Evolutionary conservation across 2,113 vertebrate genomes (phyloP).

Genomic region (Hemichromis elongatus): DNA sequence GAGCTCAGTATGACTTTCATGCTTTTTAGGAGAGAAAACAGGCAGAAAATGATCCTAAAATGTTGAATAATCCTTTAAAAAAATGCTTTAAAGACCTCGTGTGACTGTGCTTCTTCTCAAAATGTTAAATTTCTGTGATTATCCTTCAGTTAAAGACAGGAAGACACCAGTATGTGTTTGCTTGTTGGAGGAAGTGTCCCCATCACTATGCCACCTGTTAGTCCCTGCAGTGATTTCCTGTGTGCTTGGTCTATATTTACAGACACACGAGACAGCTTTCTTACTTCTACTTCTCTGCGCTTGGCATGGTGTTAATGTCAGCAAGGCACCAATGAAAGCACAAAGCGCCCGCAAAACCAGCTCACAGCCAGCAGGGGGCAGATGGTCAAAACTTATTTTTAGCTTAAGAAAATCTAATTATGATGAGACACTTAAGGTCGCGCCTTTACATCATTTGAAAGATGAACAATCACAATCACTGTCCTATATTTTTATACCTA

Average conservation of each 20-base stretch:
- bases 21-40: neutral
- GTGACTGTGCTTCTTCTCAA: neutral
- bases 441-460: neutral
- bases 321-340: neutral
- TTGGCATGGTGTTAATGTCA: conserved; percentile 5
- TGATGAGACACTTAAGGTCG: neutral
- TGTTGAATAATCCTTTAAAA: neutral
- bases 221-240: conserved; percentile 9
- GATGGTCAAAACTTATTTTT: neutral
- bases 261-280: neutral
- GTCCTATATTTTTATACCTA: neutral
- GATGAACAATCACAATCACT: neutral
- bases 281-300: neutral
- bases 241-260: conserved; percentile 1
- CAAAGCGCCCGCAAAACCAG: neutral
- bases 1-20: neutral
- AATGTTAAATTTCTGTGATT: neutral
- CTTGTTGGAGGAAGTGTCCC: neutral
- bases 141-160: neutral
- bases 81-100: neutral
- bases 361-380: neutral
- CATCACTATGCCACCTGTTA: conserved; percentile 30
- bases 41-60: neutral
- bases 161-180: neutral
- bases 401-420: neutral